phyloP scores from a whole-genome alignment of 2,113 vertebrate species.

The Pimephales promelas region DNA sequence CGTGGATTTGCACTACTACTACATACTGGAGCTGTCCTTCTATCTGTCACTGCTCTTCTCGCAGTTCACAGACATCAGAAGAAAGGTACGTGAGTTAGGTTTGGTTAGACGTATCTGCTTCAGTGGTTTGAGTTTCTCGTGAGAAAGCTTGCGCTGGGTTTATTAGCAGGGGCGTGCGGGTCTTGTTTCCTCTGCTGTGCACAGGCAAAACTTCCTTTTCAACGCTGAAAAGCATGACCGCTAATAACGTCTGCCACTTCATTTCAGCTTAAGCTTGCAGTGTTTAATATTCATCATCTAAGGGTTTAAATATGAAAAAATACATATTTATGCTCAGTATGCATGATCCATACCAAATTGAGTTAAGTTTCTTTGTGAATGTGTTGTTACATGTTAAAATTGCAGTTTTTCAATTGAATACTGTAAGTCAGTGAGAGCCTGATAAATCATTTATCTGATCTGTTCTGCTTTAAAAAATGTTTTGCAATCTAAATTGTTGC shows the following conservation, averaged over 20 bases:
- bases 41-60: conserved; percentile 97
- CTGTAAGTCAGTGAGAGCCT: neutral
- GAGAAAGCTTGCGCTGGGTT: neutral
- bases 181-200: neutral
- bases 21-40: conserved; percentile 93
- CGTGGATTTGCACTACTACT: conserved; percentile 95
- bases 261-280: neutral
- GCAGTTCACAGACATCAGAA: conserved; percentile 96
- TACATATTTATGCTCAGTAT: neutral
- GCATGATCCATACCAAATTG: neutral
- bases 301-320: neutral
- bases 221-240: neutral
- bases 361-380: conserved; percentile 4
- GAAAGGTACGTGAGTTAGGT: conserved; percentile 84
- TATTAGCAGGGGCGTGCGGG: neutral
- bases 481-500: neutral
- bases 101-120: neutral
- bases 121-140: neutral
- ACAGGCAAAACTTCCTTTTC: neutral
- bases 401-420: neutral
- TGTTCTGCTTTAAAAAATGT: too few relatives aligned
- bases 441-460: too few relatives aligned
- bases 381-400: neutral
- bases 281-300: neutral
- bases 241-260: neutral